A percentile compares a stretch with the other conserved stretches of the same genome.
phyloP scores from a whole-genome alignment of 2,797 vertebrate genomes.

The Phrynocephalus guinanensis region DNA sequence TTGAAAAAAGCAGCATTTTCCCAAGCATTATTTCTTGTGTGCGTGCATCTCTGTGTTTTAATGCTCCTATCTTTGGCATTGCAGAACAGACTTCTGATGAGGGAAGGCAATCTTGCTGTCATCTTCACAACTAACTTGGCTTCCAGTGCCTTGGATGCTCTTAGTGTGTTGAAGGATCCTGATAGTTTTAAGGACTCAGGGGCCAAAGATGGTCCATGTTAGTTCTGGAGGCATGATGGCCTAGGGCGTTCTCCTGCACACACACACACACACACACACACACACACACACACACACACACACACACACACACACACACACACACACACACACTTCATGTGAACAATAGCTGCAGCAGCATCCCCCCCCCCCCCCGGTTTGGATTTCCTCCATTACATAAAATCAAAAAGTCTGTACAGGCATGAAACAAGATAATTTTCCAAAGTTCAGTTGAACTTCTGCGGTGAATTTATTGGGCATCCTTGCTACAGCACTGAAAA shows the following conservation, averaged over 20 bases:
- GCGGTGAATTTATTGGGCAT: constrained; percentile 3
- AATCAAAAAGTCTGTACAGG: constrained; percentile 6
- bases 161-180: neutral
- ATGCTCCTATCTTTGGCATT: neutral
- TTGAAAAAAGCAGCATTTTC: constrained; percentile 1
- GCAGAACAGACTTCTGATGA: neutral
- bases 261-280: neutral
- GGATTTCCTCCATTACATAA: neutral
- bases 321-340: too few relatives aligned
- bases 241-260: neutral
- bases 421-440: constrained; percentile 20
- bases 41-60: neutral
- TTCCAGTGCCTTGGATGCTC: neutral
- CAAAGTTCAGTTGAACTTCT: neutral
- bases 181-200: neutral
- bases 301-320: too few relatives aligned
- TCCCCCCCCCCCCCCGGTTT: neutral
- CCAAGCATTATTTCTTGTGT: neutral
- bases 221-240: neutral
- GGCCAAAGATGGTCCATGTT: too few relatives aligned
- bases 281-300: neutral
- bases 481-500: constrained; percentile 1
- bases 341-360: neutral
- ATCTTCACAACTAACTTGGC: neutral
- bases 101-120: neutral